Evolutionary conservation across 2,888 invertebrate genomes (phyloP), one percentile per base, ranked within the genome.

Genomic region (Chloroclysta siterata): DNA sequence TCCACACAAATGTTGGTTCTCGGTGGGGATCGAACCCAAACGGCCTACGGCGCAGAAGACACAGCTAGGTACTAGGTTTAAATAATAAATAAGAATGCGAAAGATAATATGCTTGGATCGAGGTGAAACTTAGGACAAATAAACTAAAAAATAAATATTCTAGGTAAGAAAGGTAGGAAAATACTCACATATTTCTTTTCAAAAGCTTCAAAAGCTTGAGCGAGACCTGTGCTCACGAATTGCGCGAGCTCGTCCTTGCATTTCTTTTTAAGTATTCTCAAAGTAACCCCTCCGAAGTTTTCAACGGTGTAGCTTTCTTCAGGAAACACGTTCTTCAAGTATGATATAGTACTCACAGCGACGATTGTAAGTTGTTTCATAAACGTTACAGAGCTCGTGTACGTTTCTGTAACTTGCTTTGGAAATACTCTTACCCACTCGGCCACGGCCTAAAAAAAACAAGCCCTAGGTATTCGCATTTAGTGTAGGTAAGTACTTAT

Each of bases 181-280:
- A 8, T 51, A 78, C 88, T 84, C 72, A 91, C 91, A 71, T 88
- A 91, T 88, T 87, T 87, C 63, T 89, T 90, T 53, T 91, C 89
- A 52, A 92, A 83, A 0, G 92, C 91, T 11, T 90, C 87, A 65
- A 89, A 90, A n/a, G 90, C 86, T 61, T 87, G 83, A 6, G 67
- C 75, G 10, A 92, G 67, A 1, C 87, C 77, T 0, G 84, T 81
- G 63, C 82, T 87, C 1, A 90, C 66, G 48, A 89, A 90, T 61
- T 90, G 85, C 0, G 89, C 89, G 5, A 82, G 55, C 46, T 87
- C 87, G 61, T 91, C 81, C 0, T 68, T 72, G 63, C 90, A 90
- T 54, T 80, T 82, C 53, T 82, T 81, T 69, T 88, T 90, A 14
- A 92, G 68, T 57, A 90, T 80, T 53, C 74, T 77, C 14, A 92